Evolutionary conservation across 2,888 invertebrate genomes (phyloP).

Genomic region (Folsomia manolachei): DNA sequence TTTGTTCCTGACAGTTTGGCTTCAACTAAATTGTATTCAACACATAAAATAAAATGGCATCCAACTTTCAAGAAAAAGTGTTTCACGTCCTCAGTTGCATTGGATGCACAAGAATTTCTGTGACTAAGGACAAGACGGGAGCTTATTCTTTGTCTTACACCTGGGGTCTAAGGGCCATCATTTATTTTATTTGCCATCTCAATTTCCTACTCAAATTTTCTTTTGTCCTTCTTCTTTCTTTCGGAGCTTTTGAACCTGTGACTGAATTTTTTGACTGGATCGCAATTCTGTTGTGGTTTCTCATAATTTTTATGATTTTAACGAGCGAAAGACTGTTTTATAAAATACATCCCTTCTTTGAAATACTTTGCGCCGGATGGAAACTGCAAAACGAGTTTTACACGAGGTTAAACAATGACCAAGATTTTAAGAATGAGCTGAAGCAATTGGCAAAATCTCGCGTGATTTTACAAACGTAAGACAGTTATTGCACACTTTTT

Average conservation of each 20-base stretch:
- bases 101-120: slow-evolving; percentile 25
- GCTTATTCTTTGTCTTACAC: slow-evolving; percentile 17
- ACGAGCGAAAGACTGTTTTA: slow-evolving; percentile 27
- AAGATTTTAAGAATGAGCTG: slow-evolving; percentile 20
- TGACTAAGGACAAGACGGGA: slow-evolving; percentile 10
- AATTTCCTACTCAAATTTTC: slow-evolving; percentile 28
- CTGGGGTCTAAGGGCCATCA: slow-evolving; percentile 17
- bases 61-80: slow-evolving; percentile 13
- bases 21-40: background rate
- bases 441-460: slow-evolving; percentile 20
- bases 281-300: slow-evolving; percentile 31
- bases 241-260: slow-evolving; percentile 20
- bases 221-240: slow-evolving; percentile 19
- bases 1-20: no score
- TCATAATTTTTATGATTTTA: slow-evolving; percentile 31
- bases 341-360: slow-evolving; percentile 32
- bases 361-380: slow-evolving; percentile 33
- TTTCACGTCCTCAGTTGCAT: slow-evolving; percentile 23
- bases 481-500: no score
- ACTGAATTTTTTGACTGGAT: slow-evolving; percentile 29
- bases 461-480: slow-evolving; percentile 30
- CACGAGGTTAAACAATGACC: slow-evolving; percentile 11
- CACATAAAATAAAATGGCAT: slow-evolving; percentile 4
- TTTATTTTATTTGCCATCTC: slow-evolving; percentile 29
- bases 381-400: slow-evolving; percentile 23